Base-by-base conservation (phyloP, 92 coral and sea anemone species). In the Anthopleura xanthogrammica region DNA sequence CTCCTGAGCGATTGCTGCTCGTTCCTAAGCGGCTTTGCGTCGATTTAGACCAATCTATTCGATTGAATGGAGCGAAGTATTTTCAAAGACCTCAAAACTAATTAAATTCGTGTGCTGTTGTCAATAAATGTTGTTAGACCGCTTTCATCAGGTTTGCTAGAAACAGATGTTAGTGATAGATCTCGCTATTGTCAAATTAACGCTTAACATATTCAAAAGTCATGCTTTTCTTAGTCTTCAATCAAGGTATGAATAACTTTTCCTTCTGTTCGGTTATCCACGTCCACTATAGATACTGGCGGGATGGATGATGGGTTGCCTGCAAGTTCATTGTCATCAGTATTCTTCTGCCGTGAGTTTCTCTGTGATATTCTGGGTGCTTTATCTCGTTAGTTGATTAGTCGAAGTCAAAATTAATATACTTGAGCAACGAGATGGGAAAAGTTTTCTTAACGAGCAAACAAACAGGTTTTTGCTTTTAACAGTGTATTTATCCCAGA, bases 31-130 rank as follows among this genome's bases (percentile, higher is more conserved):
- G 14, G 70, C 70, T 20, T 62, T 62, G 65, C n/a, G 29, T 20
- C 23, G 24, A 23, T 10, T 29, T 29, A 23, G 12, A 23, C 74
- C 58, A 54, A 54, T 54, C 14, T 29, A 36, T 12, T 29, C 74
- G 29, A 7, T 11, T 68, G 74, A 36, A 62, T 62, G 29, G 16
- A 23, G 19, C 16, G 7, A 68, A 9, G 41, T 68, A 68, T 68
- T 9, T 68, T 68, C 74, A 24, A 68, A 68, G 74, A 68, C 74
- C 41, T 68, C 75, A 13, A 41, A 50, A 60, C 23, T 80, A 80
- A 80, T 80, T 80, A 52, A 64, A 41, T 62, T 80, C 83, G 71
- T 80, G 83, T 80, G 83, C 76, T 80, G 56, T 52, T 22, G 80
- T 46, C 60, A 77, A 46, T 52, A 50, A 50, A 16, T 58, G 7